phyloP scores from a whole-genome alignment of 2,113 vertebrate genomes.

The Elephantulus edwardii region DNA sequence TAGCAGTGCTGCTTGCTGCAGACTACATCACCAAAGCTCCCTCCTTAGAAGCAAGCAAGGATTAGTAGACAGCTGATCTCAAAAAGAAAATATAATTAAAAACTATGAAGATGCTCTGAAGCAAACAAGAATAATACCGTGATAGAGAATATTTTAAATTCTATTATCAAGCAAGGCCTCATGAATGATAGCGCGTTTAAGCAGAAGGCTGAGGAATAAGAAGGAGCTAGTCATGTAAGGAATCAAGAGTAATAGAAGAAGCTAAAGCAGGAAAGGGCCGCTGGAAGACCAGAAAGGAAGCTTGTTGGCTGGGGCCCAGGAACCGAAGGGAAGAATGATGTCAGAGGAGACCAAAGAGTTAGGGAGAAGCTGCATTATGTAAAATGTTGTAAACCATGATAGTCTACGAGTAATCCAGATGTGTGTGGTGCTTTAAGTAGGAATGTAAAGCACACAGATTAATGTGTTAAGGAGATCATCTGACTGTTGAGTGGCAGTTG shows the following conservation, averaged over 20 bases:
- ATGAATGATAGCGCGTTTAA: background rate
- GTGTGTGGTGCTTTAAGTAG: background rate
- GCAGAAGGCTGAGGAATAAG: background rate
- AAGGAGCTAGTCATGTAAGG: background rate
- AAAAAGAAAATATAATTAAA: background rate
- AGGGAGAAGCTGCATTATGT: background rate
- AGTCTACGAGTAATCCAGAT: background rate
- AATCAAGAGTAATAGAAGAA: background rate
- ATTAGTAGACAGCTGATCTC: background rate
- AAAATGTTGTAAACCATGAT: background rate
- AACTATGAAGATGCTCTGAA: background rate
- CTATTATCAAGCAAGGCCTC: background rate
- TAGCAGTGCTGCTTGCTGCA: no score
- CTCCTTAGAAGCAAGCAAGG: background rate
- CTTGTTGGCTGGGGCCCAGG: background rate
- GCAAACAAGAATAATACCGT: background rate
- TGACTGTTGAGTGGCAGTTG: background rate
- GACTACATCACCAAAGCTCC: no score
- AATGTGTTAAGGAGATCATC: background rate
- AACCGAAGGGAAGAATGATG: background rate
- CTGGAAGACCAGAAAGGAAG: background rate
- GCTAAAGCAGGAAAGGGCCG: background rate
- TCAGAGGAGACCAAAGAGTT: background rate
- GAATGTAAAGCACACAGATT: background rate
- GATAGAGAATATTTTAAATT: background rate